Conservation (phyloP, 2,797 vertebrate genomes). For the Tangara arthus region DNA sequence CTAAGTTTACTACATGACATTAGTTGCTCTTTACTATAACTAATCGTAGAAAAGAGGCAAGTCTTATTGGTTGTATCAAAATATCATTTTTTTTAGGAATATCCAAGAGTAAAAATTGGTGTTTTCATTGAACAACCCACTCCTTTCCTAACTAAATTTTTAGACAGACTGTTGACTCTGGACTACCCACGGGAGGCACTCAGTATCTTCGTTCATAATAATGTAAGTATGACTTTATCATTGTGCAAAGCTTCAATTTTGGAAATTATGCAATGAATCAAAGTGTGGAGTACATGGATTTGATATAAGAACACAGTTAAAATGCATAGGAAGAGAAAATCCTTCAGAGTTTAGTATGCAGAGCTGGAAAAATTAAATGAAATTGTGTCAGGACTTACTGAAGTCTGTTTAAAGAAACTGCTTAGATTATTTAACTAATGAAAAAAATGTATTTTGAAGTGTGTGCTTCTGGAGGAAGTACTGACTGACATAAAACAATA, state of each 20-base stretch:
- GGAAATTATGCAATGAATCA: background rate
- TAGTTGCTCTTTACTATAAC: background rate
- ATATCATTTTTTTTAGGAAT: constrained; percentile 79
- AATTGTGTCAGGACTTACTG: background rate
- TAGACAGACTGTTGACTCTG: constrained; percentile 84
- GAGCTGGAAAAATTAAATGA: background rate
- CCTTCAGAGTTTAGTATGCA: background rate
- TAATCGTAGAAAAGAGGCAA: constrained; percentile 10
- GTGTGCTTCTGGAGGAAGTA: background rate
- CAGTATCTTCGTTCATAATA: constrained; percentile 92
- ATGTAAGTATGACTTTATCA: constrained; percentile 78
- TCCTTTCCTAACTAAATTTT: constrained; percentile 92
- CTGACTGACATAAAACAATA: background rate
- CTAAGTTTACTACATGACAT: background rate
- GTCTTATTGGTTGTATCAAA: constrained; percentile 23
- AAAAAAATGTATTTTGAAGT: background rate
- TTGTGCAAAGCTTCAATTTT: background rate
- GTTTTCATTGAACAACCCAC: constrained; percentile 96
- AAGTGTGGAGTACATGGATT: background rate
- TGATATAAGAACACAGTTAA: background rate
- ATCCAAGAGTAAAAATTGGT: constrained; percentile 87
- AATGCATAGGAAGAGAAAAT: background rate
- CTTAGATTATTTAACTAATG: background rate
- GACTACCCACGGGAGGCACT: constrained; percentile 92
- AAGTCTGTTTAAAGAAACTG: background rate